Conservation (phyloP, 2,113 vertebrate species). For the Myotis lucifugus region DNA sequence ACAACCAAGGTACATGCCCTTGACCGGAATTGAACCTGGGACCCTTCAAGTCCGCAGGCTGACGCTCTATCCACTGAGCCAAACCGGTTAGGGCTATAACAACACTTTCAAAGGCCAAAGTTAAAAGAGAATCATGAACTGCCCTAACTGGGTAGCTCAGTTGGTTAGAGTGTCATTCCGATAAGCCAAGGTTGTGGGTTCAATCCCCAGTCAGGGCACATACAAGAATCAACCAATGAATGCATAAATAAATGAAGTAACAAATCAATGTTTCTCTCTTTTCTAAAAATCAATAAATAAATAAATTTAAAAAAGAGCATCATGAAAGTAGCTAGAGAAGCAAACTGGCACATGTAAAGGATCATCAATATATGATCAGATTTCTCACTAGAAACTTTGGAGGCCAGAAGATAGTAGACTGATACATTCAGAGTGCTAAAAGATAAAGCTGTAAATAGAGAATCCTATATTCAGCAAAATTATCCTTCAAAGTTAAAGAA, state of each 20-base stretch:
- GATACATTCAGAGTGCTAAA: not conserved
- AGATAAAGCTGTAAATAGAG: not conserved
- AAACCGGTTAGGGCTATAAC: too few relatives aligned
- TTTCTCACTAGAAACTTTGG: not conserved
- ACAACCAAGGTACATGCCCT: too few relatives aligned
- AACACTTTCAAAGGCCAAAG: too few relatives aligned
- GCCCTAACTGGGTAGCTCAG: not conserved
- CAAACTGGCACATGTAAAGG: not conserved
- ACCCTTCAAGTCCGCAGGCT: too few relatives aligned
- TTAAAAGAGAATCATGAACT: not conserved
- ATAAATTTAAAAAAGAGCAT: not conserved
- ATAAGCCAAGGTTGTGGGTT: not conserved
- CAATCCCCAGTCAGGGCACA: not conserved
- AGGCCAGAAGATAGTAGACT: not conserved
- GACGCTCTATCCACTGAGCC: too few relatives aligned
- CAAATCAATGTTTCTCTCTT: not conserved
- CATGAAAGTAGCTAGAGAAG: not conserved
- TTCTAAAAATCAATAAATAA: too few relatives aligned
- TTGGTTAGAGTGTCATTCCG: not conserved
- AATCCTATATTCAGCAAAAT: not conserved
- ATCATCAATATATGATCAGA: not conserved
- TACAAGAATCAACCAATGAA: not conserved
- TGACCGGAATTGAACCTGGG: too few relatives aligned
- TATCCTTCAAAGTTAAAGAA: not conserved
- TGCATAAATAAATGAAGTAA: not conserved